phyloP scores from a whole-genome alignment of 2,888 invertebrate species.

The Athripsodes cinereus region DNA sequence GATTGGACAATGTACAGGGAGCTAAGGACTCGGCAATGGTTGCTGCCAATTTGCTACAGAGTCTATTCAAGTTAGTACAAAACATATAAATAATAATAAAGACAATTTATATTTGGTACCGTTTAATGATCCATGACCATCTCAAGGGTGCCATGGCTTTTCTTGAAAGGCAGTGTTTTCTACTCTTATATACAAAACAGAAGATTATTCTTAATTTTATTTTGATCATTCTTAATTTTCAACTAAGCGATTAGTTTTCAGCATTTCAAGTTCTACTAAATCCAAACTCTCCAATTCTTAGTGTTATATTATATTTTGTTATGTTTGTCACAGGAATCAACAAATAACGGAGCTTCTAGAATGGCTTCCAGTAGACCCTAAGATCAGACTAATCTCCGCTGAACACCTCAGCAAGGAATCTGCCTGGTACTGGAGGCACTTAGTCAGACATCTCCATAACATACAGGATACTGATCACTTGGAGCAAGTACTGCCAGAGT shows the following conservation, averaged over 20 bases:
- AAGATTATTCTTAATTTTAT: too few relatives aligned
- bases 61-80: constrained; percentile 44
- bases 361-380: constrained; percentile 45
- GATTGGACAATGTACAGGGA: constrained; percentile 57
- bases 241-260: too few relatives aligned
- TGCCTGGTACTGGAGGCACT: constrained; percentile 50
- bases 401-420: constrained; percentile 47
- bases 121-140: too few relatives aligned
- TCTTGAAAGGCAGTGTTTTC: too few relatives aligned
- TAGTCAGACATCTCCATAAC: constrained; percentile 43
- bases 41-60: constrained; percentile 45
- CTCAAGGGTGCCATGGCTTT: too few relatives aligned
- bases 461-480: constrained; percentile 51
- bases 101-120: too few relatives aligned
- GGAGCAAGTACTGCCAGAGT: constrained; percentile 62
- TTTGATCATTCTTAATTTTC: too few relatives aligned
- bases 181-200: too few relatives aligned
- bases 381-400: constrained; percentile 41
- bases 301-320: neutral
- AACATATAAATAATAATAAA: too few relatives aligned
- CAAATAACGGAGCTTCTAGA: constrained; percentile 46
- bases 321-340: constrained; percentile 35
- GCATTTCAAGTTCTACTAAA: too few relatives aligned
- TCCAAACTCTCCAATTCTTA: neutral
- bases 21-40: constrained; percentile 49